Percentiles rank a stretch among this genome's conserved stretches.
phyloP scores from a whole-genome alignment of 2,113 vertebrate species.

The Oplegnathus fasciatus region DNA sequence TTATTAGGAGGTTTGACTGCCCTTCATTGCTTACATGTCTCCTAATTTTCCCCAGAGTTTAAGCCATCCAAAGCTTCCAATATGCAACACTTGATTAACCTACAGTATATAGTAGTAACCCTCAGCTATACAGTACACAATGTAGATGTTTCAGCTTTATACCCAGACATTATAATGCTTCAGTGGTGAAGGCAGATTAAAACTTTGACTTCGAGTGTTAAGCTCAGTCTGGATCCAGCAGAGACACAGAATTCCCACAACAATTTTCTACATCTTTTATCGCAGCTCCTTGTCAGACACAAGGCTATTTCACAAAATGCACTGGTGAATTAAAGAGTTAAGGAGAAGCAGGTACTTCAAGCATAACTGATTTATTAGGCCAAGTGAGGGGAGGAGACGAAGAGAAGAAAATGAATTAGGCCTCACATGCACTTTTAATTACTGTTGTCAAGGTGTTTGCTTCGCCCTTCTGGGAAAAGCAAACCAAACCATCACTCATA shows the following conservation, averaged over 20 bases:
- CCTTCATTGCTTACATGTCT: background rate
- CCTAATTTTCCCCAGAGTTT: background rate
- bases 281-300: conserved; percentile 64
- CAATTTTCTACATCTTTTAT: conserved; percentile 75
- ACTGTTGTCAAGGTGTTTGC: conserved; percentile 80
- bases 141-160: conserved; percentile 10
- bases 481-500: conserved; percentile 67
- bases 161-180: conserved; percentile 50
- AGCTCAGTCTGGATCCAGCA: conserved; percentile 52
- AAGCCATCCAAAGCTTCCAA: background rate
- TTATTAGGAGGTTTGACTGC: background rate
- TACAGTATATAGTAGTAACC: background rate
- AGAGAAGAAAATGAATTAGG: conserved; percentile 73
- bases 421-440: conserved; percentile 76
- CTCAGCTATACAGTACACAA: background rate
- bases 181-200: conserved; percentile 51
- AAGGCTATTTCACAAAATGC: conserved; percentile 65
- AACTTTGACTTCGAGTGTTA: conserved; percentile 56
- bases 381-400: conserved; percentile 67
- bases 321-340: conserved; percentile 67
- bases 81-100: conserved; percentile 7
- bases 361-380: conserved; percentile 79
- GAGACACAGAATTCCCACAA: conserved; percentile 75
- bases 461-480: conserved; percentile 73
- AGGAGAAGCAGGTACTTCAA: conserved; percentile 68